phyloP scores from a whole-genome alignment of 37 sponge, comb jelly and placozoan genomes.

The Diacarnus erythraeanus region DNA sequence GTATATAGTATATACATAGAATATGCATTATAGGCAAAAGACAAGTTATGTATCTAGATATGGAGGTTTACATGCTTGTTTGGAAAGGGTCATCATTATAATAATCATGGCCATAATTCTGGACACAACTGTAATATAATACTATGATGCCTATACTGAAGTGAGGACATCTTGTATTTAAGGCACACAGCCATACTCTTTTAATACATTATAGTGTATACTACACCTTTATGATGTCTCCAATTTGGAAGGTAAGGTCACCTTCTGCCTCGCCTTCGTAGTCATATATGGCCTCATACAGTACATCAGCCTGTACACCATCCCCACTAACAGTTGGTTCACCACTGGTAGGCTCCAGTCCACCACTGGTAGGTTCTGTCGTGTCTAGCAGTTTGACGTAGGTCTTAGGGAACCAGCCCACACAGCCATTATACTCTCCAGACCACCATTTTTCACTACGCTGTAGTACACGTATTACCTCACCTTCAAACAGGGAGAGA shows the following conservation, averaged over 20 bases:
- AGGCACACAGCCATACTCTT: no score
- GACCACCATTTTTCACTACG: constrained; percentile 75
- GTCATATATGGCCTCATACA: constrained; percentile 59
- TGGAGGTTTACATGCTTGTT: no score
- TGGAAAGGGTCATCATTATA: no score
- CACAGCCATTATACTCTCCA: constrained; percentile 43
- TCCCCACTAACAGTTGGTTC: not conserved
- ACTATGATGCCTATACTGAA: no score
- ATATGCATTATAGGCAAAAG: no score
- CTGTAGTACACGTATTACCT: constrained; percentile 38
- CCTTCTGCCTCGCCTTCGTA: constrained; percentile 45
- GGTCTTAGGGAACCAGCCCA: constrained; percentile 85
- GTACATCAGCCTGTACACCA: not conserved
- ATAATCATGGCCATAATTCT: no score
- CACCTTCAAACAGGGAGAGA: constrained; percentile 55
- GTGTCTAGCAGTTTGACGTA: constrained; percentile 40
- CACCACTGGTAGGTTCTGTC: not conserved
- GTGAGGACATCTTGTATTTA: no score
- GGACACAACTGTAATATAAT: no score
- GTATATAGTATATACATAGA: no score
- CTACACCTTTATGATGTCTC: constrained; percentile 57
- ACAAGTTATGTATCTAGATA: no score
- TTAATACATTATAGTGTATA: not conserved
- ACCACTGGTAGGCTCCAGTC: not conserved
- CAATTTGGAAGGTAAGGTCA: constrained; percentile 58